Conservation (phyloP, 2,113 vertebrate genomes). For the Caracal caracal region DNA sequence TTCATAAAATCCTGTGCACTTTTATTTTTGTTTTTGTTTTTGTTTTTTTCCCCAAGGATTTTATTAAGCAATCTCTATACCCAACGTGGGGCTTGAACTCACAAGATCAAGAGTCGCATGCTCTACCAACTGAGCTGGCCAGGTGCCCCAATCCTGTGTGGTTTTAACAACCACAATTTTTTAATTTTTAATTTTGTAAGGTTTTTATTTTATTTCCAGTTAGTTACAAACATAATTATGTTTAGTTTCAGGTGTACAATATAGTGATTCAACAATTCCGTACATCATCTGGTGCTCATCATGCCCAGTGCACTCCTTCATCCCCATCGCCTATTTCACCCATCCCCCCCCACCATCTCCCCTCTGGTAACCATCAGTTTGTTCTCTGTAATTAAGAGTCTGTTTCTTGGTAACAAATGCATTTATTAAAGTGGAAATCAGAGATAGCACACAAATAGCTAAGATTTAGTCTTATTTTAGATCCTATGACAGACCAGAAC, state of each 20-base stretch:
- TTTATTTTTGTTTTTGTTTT: background rate
- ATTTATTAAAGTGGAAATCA: slow-evolving; percentile 53
- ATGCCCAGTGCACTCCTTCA: background rate
- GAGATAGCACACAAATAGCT: background rate
- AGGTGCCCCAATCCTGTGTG: background rate
- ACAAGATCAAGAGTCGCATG: background rate
- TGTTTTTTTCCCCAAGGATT: background rate
- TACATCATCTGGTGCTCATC: background rate
- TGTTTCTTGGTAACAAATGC: background rate
- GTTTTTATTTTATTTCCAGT: background rate
- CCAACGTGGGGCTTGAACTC: background rate
- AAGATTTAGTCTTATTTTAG: slow-evolving; percentile 26
- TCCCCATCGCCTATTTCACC: background rate
- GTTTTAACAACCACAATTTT: slow-evolving; percentile 50
- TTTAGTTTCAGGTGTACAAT: background rate
- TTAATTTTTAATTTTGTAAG: background rate
- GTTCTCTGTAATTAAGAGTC: background rate
- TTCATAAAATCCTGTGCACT: slow-evolving; percentile 50
- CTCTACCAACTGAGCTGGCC: background rate
- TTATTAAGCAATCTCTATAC: background rate
- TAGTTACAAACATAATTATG: background rate
- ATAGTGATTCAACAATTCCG: background rate
- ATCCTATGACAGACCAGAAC: background rate
- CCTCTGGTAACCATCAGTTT: background rate
- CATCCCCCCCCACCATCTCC: background rate